Conservation (phyloP, 2,888 invertebrate species). For the Caenorhabditis japonica region DNA sequence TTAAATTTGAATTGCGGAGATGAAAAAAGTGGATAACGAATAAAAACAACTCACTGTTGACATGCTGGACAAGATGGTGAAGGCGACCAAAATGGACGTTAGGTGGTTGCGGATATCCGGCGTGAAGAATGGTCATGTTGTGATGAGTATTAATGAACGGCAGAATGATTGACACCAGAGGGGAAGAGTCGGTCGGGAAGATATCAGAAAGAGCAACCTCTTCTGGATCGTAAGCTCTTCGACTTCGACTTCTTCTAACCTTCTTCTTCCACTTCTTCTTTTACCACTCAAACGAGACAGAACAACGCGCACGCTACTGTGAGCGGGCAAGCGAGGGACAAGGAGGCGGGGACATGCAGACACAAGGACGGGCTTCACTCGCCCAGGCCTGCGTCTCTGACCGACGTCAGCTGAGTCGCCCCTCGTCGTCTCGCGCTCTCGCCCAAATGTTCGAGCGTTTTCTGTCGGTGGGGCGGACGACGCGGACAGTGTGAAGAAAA, state of each 20-base stretch:
- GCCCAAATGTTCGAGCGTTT: slow-evolving; percentile 43
- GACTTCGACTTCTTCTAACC: slow-evolving; percentile 31
- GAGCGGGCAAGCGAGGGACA: slow-evolving; percentile 41
- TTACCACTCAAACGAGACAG: slow-evolving; percentile 41
- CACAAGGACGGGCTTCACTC: slow-evolving; percentile 26
- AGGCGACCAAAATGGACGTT: slow-evolving; percentile 31
- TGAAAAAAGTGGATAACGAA: too few relatives aligned
- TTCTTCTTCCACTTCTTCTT: slow-evolving; percentile 32
- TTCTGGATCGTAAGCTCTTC: slow-evolving; percentile 38
- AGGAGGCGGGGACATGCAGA: slow-evolving; percentile 35
- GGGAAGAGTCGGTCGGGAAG: neutral
- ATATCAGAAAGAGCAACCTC: slow-evolving; percentile 21
- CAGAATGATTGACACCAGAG: slow-evolving; percentile 39
- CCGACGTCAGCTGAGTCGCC: slow-evolving; percentile 6
- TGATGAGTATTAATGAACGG: slow-evolving; percentile 50
- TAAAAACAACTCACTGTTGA: slow-evolving; percentile 41
- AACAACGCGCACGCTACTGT: slow-evolving; percentile 55
- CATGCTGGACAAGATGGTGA: slow-evolving; percentile 14
- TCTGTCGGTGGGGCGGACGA: slow-evolving; percentile 12
- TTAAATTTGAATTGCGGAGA: slow-evolving; percentile 8
- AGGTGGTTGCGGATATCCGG: slow-evolving; percentile 49
- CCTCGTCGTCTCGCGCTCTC: slow-evolving; percentile 33
- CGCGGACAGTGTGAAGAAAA: slow-evolving; percentile 14
- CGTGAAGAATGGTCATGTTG: slow-evolving; percentile 48
- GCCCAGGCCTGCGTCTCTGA: slow-evolving; percentile 14